Evolutionary conservation across 2,113 vertebrate genomes (phyloP).

Genomic region (Tympanuchus pallidicinctus): DNA sequence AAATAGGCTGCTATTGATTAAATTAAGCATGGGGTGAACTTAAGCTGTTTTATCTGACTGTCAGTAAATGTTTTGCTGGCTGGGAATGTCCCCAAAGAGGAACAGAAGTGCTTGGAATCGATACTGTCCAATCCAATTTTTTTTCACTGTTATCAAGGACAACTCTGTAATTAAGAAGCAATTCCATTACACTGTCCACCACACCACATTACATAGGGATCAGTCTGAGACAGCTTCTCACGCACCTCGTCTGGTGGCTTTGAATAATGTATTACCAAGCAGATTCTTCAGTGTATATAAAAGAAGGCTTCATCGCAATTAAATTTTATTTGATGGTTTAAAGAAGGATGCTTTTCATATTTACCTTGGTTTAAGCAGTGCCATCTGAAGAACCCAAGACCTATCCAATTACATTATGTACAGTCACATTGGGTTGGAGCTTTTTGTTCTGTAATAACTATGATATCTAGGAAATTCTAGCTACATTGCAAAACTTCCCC

Average conservation of each 20-base stretch:
- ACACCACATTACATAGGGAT: constrained; percentile 61
- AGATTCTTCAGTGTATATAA: not conserved
- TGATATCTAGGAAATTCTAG: not conserved
- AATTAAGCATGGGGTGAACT: constrained; percentile 76
- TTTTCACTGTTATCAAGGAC: constrained; percentile 80
- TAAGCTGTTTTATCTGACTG: constrained; percentile 76
- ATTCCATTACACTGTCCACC: constrained; percentile 80
- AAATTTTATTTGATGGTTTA: not conserved
- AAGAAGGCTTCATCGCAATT: not conserved
- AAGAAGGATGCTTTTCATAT: not conserved
- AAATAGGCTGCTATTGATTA: constrained; percentile 85
- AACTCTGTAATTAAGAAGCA: constrained; percentile 82
- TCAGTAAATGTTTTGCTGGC: constrained; percentile 78
- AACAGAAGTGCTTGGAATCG: constrained; percentile 82
- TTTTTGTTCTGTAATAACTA: not conserved
- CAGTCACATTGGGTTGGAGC: not conserved
- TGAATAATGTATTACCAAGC: not conserved
- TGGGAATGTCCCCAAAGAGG: constrained; percentile 79
- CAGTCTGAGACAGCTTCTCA: constrained; percentile 12
- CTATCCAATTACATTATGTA: not conserved
- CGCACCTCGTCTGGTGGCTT: not conserved
- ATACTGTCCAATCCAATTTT: constrained; percentile 84
- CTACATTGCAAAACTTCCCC: not conserved
- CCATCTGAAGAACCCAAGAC: not conserved
- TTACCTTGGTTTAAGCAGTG: not conserved